Evolutionary conservation across 2,888 invertebrate species (phyloP).

Genomic region (Synergus laeviventris): DNA sequence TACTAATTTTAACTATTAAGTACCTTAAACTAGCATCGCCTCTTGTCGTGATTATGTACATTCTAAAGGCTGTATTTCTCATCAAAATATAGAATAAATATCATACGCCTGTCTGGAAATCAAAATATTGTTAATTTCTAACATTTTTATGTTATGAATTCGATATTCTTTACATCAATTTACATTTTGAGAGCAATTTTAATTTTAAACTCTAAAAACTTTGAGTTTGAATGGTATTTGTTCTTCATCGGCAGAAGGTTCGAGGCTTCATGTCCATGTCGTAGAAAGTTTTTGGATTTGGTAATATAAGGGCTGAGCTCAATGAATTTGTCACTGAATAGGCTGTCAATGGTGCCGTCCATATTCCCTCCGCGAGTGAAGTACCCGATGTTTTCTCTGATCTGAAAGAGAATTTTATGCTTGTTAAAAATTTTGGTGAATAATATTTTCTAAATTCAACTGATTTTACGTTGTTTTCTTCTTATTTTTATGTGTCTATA

Average conservation of each 20-base stretch:
- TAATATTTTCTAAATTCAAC: background rate
- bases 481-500: background rate
- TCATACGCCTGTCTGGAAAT: background rate
- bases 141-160: background rate
- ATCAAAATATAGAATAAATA: background rate
- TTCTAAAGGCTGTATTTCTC: background rate
- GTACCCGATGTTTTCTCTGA: constrained; percentile 62
- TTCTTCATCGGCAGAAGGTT: constrained; percentile 63
- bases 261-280: constrained; percentile 65
- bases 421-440: too few relatives aligned
- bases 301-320: constrained; percentile 66
- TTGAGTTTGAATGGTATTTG: background rate
- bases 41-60: constrained; percentile 7
- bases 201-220: background rate
- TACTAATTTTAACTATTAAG: background rate
- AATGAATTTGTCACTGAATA: constrained; percentile 66
- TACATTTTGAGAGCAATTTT: background rate
- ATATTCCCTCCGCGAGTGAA: constrained; percentile 63
- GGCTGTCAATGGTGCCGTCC: constrained; percentile 69
- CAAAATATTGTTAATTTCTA: too few relatives aligned
- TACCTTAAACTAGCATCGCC: background rate
- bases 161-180: background rate
- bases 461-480: background rate
- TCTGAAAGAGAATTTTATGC: constrained; percentile 50
- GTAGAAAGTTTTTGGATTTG: constrained; percentile 65